Conservation (phyloP, 1,140 invertebrate genomes). For the Mylabris phalerata region DNA sequence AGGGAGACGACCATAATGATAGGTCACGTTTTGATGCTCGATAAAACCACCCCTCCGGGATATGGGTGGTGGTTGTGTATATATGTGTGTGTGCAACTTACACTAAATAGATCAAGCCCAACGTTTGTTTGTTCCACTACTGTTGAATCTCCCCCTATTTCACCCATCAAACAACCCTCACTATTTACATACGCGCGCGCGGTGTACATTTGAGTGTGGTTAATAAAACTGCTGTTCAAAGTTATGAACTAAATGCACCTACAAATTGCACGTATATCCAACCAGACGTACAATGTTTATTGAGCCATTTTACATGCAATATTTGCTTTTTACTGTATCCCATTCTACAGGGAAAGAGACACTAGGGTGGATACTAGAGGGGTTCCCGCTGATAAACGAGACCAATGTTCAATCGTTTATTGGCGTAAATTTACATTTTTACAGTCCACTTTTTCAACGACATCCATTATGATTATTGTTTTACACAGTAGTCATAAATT, state of each 20-base stretch:
- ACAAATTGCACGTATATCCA: constrained; percentile 25
- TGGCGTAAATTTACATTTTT: constrained; percentile 15
- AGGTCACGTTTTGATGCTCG: constrained; percentile 26
- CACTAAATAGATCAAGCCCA: constrained; percentile 8
- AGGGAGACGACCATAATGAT: constrained; percentile 20
- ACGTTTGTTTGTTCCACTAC: constrained; percentile 1
- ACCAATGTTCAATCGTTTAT: constrained; percentile 2
- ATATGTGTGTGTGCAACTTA: not conserved
- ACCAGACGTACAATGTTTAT: constrained; percentile 23
- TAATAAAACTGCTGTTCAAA: constrained; percentile 13
- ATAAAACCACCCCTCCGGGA: constrained; percentile 12
- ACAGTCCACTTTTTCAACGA: not conserved
- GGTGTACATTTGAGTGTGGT: constrained; percentile 12
- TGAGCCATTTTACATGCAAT: constrained; percentile 28
- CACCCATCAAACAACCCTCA: not conserved
- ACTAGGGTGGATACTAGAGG: too few relatives aligned
- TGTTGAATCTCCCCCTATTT: not conserved
- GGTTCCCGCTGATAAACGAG: not conserved
- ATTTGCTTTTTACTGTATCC: constrained; percentile 20
- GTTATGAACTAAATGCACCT: constrained; percentile 12
- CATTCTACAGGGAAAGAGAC: constrained; percentile 3
- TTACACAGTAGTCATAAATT: not conserved
- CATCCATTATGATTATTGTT: not conserved
- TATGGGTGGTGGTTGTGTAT: not conserved
- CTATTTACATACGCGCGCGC: constrained; percentile 7